Evolutionary conservation across 2,113 vertebrate genomes (phyloP).

Genomic region (Poeciliopsis turrubarensis): DNA sequence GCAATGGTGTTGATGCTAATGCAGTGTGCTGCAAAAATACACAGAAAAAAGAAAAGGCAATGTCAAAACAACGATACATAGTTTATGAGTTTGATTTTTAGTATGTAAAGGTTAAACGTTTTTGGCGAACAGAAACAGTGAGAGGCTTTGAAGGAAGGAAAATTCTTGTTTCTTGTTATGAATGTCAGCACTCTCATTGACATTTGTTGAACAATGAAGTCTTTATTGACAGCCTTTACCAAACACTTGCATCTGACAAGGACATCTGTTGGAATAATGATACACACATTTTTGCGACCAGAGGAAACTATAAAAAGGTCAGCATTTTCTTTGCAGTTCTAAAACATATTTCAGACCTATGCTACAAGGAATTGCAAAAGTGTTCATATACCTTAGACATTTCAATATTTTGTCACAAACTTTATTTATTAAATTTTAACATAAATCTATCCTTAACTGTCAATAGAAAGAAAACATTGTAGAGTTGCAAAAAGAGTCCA

Average conservation of each 20-base stretch:
- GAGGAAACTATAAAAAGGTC: conserved; percentile 13
- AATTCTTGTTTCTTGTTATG: conserved; percentile 64
- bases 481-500: too few relatives aligned
- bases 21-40: conserved; percentile 77
- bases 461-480: too few relatives aligned
- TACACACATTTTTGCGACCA: conserved; percentile 35
- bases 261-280: conserved; percentile 56
- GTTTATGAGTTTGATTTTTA: conserved; percentile 3
- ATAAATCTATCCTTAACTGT: too few relatives aligned
- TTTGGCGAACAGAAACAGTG: conserved; percentile 56
- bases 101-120: conserved; percentile 44
- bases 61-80: conserved; percentile 2
- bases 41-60: conserved; percentile 18
- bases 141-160: conserved; percentile 30
- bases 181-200: conserved; percentile 67
- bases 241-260: conserved; percentile 57
- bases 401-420: neutral
- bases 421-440: neutral
- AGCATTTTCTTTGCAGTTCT: conserved; percentile 5
- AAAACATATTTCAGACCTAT: neutral
- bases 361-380: neutral
- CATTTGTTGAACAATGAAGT: conserved; percentile 71
- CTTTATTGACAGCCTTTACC: conserved; percentile 55
- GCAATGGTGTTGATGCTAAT: conserved; percentile 83
- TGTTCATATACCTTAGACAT: neutral